Evolutionary conservation across 2,113 vertebrate genomes (phyloP).

Genomic region (Scomber colias): DNA sequence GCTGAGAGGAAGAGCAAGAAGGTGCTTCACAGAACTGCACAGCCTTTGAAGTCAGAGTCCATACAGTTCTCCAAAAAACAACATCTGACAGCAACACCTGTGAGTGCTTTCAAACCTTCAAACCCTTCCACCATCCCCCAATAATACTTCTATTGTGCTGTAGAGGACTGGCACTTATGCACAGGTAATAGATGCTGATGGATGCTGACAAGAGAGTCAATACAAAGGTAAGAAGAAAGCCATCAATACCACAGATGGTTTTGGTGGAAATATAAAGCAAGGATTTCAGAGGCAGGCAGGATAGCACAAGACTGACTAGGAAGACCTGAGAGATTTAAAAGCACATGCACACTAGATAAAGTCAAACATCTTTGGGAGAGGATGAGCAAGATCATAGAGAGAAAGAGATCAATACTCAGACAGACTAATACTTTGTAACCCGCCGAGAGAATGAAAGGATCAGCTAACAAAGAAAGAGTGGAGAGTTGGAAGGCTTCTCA

Average conservation of each 20-base stretch:
- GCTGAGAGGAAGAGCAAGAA: slow-evolving; percentile 56
- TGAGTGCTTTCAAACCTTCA: slow-evolving; percentile 77
- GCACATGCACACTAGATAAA: slow-evolving; percentile 37
- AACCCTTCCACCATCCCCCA: slow-evolving; percentile 70
- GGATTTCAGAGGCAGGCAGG: slow-evolving; percentile 47
- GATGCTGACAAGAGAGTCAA: slow-evolving; percentile 78
- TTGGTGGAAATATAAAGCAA: slow-evolving; percentile 58
- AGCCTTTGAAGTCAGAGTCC: slow-evolving; percentile 84
- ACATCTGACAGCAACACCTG: slow-evolving; percentile 87
- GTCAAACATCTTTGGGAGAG: slow-evolving; percentile 52
- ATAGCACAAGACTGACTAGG: slow-evolving; percentile 25
- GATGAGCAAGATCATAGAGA: slow-evolving; percentile 56
- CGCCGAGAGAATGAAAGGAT: slow-evolving; percentile 66
- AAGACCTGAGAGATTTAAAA: slow-evolving; percentile 60
- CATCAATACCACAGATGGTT: slow-evolving; percentile 69
- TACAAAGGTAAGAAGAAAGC: slow-evolving; percentile 74
- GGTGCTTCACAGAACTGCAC: slow-evolving; percentile 73
- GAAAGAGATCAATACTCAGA: slow-evolving; percentile 70
- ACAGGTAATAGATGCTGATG: slow-evolving; percentile 74
- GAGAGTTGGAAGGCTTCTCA: slow-evolving; percentile 64
- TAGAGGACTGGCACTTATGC: slow-evolving; percentile 53
- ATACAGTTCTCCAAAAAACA: slow-evolving; percentile 80
- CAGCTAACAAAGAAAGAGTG: slow-evolving; percentile 53
- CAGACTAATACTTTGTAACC: slow-evolving; percentile 57
- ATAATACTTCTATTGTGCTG: slow-evolving; percentile 65